Evolutionary conservation across 2,888 invertebrate genomes (phyloP).

Genomic region (Protophormia terraenovae): DNA sequence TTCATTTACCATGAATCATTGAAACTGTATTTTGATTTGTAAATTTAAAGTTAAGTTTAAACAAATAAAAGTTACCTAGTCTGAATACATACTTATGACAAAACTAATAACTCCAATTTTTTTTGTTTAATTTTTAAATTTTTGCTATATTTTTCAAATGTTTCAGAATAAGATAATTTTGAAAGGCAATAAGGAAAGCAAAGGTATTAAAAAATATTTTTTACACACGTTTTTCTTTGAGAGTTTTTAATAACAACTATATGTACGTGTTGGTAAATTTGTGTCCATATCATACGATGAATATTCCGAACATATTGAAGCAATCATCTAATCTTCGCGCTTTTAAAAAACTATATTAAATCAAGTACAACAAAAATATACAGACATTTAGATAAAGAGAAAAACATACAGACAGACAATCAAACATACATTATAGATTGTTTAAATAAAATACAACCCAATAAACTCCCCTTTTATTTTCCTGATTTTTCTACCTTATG

Average conservation of each 20-base stretch:
- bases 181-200: too few relatives aligned
- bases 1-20: too few relatives aligned
- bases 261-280: background rate
- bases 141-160: too few relatives aligned
- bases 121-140: too few relatives aligned
- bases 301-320: constrained; percentile 79
- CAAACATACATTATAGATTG: background rate
- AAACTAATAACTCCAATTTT: too few relatives aligned
- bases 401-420: background rate
- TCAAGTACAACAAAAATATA: constrained; percentile 37
- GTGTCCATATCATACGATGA: constrained; percentile 39
- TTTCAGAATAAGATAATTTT: too few relatives aligned
- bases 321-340: constrained; percentile 82
- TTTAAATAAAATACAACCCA: constrained; percentile 48
- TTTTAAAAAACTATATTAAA: constrained; percentile 70
- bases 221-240: constrained; percentile 18
- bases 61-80: background rate
- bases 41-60: background rate
- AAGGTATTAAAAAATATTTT: too few relatives aligned
- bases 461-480: constrained; percentile 48
- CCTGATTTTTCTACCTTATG: constrained; percentile 51
- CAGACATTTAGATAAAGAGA: background rate
- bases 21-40: too few relatives aligned
- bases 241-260: background rate
- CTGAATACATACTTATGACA: too few relatives aligned